Base-by-base conservation (phyloP, 2,113 vertebrate genomes). In the Crypturellus undulatus region DNA sequence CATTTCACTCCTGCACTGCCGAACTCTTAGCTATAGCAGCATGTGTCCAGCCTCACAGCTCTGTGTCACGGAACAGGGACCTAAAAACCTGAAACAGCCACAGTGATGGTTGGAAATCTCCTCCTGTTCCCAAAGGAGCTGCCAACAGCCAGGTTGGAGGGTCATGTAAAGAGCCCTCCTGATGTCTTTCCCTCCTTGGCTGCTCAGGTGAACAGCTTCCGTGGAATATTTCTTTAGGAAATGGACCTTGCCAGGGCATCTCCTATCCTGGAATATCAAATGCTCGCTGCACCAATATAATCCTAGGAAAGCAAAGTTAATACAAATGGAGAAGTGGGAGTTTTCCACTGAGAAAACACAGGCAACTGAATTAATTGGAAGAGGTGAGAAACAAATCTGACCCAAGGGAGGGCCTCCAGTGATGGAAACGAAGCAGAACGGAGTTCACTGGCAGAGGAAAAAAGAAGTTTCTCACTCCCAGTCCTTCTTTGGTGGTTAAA, bases 301-400 rank as follows among this genome's bases (percentile, higher is more conserved):
- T 89, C 79, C 92, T 93, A 78, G 84, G 58, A 94, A 89, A 96
- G 83, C 58, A 86, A 93, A 86, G 51, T 40, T 76, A 95, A 90
- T 79, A 95, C 65, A 94, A 93, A 90, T 17, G 18, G 76, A 91
- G 92, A 90, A 94, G 77, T 19, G 64, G 58, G 84, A 95, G 80
- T 76, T 94, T 88, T 95, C 94, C 38, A 0, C 69, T 69, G 90
- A 96, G 90, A 90, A 96, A 94, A 92, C 76, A 93, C 36, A 68
- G 36, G 79, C 82, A 93, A 87, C 52, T 79, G 88, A 92, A 96
- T 96, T 96, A 96, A 95, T 81, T 95, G 83, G 73, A 93, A 86
- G 64, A 93, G 76, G 64, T 87, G 72, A 94, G 62, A 97, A 91
- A 89, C 56, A 90, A 84, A 94, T 25, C 65, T 62, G 88, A 90